Evolutionary conservation across 2,113 vertebrate species (phyloP).

Genomic region (Rhombomys opimus): DNA sequence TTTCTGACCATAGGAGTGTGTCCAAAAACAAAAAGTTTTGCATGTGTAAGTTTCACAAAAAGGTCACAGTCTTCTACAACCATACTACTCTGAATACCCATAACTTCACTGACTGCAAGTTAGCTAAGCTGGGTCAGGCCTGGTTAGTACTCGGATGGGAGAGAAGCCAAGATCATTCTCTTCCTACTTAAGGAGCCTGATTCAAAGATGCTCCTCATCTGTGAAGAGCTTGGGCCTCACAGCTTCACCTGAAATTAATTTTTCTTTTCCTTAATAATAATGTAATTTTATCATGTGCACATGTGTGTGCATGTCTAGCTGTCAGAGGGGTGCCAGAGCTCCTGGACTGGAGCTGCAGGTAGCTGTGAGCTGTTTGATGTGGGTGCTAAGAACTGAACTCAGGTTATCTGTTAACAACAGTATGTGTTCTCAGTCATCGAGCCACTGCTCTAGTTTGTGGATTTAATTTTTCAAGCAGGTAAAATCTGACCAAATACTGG

Average conservation of each 20-base stretch:
- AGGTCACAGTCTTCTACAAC: background rate
- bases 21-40: background rate
- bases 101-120: no score
- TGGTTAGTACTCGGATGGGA: background rate
- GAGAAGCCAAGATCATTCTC: background rate
- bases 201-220: background rate
- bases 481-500: slow-evolving; percentile 11
- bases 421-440: background rate
- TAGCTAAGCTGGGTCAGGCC: background rate
- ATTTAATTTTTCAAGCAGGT: slow-evolving; percentile 42
- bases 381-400: no score
- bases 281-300: background rate
- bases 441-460: background rate
- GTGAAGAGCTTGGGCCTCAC: background rate
- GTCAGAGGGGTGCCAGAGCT: no score
- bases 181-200: background rate
- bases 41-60: background rate
- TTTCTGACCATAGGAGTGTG: background rate
- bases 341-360: background rate
- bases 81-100: background rate
- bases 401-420: background rate
- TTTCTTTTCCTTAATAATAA: background rate
- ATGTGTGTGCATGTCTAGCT: background rate
- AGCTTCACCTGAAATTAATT: background rate
- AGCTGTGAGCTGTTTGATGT: background rate